Evolutionary conservation across 2,797 vertebrate species (phyloP).

Genomic region (Sebastiscus albofasciatus): DNA sequence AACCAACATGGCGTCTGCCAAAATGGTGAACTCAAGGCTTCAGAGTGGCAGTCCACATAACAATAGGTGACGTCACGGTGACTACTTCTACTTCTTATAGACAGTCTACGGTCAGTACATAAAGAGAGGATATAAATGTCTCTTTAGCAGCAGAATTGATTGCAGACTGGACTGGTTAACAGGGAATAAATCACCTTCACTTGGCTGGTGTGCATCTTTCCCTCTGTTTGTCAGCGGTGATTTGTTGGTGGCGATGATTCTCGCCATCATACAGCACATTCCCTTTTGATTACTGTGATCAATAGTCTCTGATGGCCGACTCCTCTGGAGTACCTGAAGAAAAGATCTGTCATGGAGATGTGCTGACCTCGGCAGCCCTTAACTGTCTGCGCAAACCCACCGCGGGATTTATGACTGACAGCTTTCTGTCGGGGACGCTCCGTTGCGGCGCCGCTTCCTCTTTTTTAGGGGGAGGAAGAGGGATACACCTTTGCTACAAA

Average conservation of each 20-base stretch:
- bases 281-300: slow-evolving; percentile 73
- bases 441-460: slow-evolving; percentile 1
- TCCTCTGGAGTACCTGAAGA: slow-evolving; percentile 39
- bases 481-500: slow-evolving; percentile 2
- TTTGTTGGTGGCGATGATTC: slow-evolving; percentile 67
- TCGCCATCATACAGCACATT: slow-evolving; percentile 59
- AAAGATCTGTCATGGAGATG: slow-evolving; percentile 59
- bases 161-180: slow-evolving; percentile 44
- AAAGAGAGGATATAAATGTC: slow-evolving; percentile 32
- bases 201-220: slow-evolving; percentile 29
- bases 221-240: slow-evolving; percentile 59
- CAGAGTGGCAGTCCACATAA: too few relatives aligned
- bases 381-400: slow-evolving; percentile 32
- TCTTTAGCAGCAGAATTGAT: slow-evolving; percentile 58
- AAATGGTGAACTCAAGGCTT: too few relatives aligned
- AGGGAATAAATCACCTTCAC: slow-evolving; percentile 48
- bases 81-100: too few relatives aligned
- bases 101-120: not conserved
- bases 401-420: slow-evolving; percentile 65
- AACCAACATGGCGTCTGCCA: too few relatives aligned
- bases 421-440: slow-evolving; percentile 21
- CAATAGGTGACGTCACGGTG: too few relatives aligned
- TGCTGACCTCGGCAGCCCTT: slow-evolving; percentile 63
- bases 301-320: slow-evolving; percentile 63
- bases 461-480: not conserved